A percentile compares a stretch with the other conserved stretches of the same genome.
Conservation (phyloP, 2,113 vertebrate species). For the Pangasianodon hypophthalmus region DNA sequence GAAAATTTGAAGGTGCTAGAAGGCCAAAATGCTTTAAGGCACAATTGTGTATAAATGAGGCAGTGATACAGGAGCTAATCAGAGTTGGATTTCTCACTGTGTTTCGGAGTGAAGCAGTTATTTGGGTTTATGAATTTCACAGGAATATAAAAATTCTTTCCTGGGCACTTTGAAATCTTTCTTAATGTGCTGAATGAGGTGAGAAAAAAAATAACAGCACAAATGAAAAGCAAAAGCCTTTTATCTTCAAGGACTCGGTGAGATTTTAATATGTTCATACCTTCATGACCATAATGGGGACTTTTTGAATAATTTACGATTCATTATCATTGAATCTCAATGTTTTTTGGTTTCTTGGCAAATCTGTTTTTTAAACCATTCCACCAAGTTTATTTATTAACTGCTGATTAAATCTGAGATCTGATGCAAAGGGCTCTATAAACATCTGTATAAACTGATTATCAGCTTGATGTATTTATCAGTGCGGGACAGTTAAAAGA, state of each 20-base stretch:
- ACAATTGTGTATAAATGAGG: conserved; percentile 11
- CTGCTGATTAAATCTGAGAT: background rate
- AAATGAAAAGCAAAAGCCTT: background rate
- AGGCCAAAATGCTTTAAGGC: background rate
- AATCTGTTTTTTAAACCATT: background rate
- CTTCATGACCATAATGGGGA: background rate
- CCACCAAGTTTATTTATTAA: background rate
- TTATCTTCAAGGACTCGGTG: background rate
- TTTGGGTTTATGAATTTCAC: background rate
- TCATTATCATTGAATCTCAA: background rate
- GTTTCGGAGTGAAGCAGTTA: background rate
- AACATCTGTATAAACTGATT: background rate
- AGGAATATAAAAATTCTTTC: background rate
- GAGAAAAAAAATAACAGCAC: background rate
- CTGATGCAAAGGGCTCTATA: background rate
- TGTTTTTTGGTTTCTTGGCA: background rate
- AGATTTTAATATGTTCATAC: background rate
- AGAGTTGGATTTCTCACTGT: background rate
- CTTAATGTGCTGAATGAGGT: background rate
- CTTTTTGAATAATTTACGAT: background rate
- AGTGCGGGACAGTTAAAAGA: background rate
- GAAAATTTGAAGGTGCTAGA: conserved; percentile 21
- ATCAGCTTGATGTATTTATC: background rate
- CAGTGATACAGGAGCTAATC: background rate
- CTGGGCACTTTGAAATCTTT: background rate